A percentile compares a stretch with the other conserved stretches of the same genome.
These are phyloP conservation scores for Ciconia maguari DNA, from an alignment of 2,113 vertebrate genomes.

Conservation along the genomic window DNA sequence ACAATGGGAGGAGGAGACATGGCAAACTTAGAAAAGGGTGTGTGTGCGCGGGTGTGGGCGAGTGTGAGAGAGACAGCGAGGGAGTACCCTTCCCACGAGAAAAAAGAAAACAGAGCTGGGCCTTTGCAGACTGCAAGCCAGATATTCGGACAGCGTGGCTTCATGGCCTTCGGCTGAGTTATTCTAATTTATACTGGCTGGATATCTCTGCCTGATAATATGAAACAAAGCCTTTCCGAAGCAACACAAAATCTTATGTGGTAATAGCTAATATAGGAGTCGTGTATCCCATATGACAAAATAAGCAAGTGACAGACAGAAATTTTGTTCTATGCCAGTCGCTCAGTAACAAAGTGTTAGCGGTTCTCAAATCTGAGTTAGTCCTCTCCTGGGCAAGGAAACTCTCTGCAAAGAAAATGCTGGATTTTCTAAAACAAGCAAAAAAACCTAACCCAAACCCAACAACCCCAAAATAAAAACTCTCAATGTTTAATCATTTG, in stretches of 20 bases:
- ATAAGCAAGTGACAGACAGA: background rate
- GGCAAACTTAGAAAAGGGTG: background rate
- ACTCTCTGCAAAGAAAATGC: background rate
- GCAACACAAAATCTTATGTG: background rate
- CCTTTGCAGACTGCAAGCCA: background rate
- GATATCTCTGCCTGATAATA: background rate
- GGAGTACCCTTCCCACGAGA: background rate
- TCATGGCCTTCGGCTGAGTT: background rate
- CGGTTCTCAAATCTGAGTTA: background rate
- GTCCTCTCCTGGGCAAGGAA: background rate
- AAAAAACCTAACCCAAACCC: background rate
- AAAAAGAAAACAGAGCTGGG: background rate
- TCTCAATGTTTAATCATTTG: background rate
- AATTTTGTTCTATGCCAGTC: background rate
- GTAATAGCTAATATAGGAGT: background rate
- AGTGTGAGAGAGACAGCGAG: background rate
- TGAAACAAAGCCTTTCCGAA: background rate
- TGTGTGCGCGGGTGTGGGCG: background rate
- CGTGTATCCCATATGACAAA: background rate
- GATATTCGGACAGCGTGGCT: background rate
- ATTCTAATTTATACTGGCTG: background rate
- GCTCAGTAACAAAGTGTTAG: background rate
- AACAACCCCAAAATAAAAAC: background rate
- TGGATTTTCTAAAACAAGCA: conserved; percentile 13
- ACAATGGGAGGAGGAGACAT: conserved; percentile 11